A percentile compares a stretch with the other conserved stretches of the same genome.
Evolutionary conservation across 2,113 vertebrate species (phyloP).

Genomic region (Dromaius novaehollandiae): DNA sequence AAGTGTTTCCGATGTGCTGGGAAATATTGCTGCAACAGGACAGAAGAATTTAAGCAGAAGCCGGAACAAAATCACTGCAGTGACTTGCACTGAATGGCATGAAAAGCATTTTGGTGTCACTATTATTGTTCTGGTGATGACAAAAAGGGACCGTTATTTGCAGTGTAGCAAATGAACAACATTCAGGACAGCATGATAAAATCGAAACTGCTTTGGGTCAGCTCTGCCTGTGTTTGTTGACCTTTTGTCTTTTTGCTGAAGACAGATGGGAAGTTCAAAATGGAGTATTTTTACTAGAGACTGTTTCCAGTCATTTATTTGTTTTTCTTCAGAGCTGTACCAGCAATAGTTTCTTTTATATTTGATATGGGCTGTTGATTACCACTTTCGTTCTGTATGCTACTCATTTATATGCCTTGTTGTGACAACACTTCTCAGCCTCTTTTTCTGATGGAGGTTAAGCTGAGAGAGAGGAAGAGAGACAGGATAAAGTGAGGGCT

Average conservation of each 20-base stretch:
- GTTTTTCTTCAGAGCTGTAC: neutral
- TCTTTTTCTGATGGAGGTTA: neutral
- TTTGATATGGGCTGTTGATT: neutral
- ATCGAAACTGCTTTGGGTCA: neutral
- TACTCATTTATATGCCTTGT: neutral
- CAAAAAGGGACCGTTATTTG: conserved; percentile 58
- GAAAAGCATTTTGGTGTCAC: conserved; percentile 14
- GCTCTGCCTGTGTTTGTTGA: neutral
- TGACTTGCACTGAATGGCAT: conserved; percentile 5
- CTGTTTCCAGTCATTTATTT: neutral
- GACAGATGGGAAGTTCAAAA: conserved; percentile 1
- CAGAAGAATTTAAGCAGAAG: neutral
- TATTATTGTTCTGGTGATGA: conserved; percentile 24
- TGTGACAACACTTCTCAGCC: neutral
- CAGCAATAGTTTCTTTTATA: neutral
- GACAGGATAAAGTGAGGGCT: neutral
- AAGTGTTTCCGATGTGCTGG: neutral
- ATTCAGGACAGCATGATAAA: conserved; percentile 8
- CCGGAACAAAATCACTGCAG: neutral
- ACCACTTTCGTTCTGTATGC: neutral
- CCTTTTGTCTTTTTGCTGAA: conserved; percentile 30
- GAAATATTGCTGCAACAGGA: conserved; percentile 22
- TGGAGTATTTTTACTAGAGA: neutral
- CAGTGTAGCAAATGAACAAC: neutral
- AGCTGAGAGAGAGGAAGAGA: neutral